A percentile compares a stretch with the other conserved stretches of the same genome.
Conservation (phyloP, 2,113 vertebrate species). For the Melierax canorus region DNA sequence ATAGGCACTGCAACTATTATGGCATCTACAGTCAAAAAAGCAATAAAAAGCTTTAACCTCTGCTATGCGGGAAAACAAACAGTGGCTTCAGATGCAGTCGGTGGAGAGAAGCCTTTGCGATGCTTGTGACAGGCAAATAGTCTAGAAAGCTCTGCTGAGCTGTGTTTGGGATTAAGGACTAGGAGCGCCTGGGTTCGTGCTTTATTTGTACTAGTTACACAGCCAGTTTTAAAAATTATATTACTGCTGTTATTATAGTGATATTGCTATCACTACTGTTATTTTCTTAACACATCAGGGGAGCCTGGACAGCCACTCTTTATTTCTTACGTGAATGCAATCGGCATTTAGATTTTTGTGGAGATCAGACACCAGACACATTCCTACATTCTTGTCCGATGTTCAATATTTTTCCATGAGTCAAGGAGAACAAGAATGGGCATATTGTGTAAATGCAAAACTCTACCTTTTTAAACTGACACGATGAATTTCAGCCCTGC, state of each 20-base stretch:
- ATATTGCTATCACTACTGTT: constrained; percentile 52
- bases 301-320: background rate
- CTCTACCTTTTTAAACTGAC: constrained; percentile 50
- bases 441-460: constrained; percentile 53
- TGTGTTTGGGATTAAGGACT: background rate
- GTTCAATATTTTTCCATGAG: constrained; percentile 68
- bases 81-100: background rate
- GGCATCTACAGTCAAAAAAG: constrained; percentile 15
- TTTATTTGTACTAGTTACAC: background rate
- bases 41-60: constrained; percentile 46
- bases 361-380: constrained; percentile 55
- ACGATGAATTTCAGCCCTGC: constrained; percentile 17
- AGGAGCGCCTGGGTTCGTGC: background rate
- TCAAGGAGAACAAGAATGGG: constrained; percentile 59
- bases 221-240: background rate
- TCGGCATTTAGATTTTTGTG: constrained; percentile 37
- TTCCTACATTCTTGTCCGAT: constrained; percentile 62
- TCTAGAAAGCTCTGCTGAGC: background rate
- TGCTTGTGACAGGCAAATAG: background rate
- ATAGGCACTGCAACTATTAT: constrained; percentile 47
- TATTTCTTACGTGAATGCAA: constrained; percentile 45
- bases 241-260: constrained; percentile 27
- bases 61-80: background rate
- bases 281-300: constrained; percentile 37
- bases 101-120: background rate